A percentile compares a stretch with the other conserved stretches of the same genome.
Evolutionary conservation across 2,888 invertebrate species (phyloP).

Genomic region (Leptura quadrifasciata): DNA sequence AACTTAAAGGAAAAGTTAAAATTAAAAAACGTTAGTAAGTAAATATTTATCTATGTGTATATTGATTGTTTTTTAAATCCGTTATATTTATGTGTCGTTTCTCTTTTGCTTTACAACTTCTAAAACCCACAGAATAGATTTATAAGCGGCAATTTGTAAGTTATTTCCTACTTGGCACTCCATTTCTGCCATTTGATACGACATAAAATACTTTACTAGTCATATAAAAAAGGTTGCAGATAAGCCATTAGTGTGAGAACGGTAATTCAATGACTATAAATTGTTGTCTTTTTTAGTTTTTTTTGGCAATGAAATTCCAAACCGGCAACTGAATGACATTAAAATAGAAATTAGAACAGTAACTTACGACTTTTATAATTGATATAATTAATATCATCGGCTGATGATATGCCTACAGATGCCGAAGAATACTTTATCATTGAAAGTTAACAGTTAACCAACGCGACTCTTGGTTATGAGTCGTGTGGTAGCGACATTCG

Average conservation of each 20-base stretch:
- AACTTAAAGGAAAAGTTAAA: no score
- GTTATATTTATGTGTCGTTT: neutral
- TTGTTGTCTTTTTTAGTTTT: neutral
- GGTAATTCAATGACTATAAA: neutral
- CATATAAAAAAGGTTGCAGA: neutral
- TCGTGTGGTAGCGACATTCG: neutral
- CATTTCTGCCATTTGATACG: conserved; percentile 1
- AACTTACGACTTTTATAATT: neutral
- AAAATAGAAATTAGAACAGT: neutral
- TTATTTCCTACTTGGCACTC: conserved; percentile 7
- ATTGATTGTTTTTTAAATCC: neutral
- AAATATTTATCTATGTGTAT: no score
- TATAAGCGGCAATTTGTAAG: neutral
- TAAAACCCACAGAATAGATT: neutral
- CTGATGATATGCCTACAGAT: neutral
- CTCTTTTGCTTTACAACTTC: neutral
- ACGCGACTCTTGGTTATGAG: neutral
- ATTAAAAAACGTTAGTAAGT: no score
- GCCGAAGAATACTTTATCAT: neutral
- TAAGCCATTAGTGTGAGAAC: neutral
- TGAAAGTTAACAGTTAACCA: neutral
- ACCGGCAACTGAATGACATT: neutral
- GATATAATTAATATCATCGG: neutral
- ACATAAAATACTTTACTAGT: conserved; percentile 2
- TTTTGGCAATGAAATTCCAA: neutral